These are phyloP conservation scores for Camponotus floridanus DNA, from an alignment of 1,140 invertebrate genomes.

Conservation along the genomic window DNA sequence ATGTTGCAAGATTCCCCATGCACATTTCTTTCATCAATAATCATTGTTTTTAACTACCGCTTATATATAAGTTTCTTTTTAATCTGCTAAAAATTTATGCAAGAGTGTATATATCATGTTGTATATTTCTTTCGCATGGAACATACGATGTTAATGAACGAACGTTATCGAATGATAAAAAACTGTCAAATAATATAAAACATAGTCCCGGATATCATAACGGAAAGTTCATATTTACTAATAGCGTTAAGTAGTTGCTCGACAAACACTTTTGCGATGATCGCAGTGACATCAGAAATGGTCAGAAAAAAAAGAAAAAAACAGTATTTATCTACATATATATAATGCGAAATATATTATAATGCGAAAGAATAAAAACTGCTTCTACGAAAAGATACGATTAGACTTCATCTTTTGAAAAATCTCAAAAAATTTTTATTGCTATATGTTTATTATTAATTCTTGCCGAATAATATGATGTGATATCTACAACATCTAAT, in stretches of 20 bases:
- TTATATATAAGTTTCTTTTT: neutral
- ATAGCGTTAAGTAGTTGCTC: neutral
- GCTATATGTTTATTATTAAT: neutral
- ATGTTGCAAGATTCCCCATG: neutral
- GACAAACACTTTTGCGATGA: neutral
- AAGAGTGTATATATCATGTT: neutral
- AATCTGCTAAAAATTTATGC: constrained; percentile 25
- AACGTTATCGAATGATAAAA: constrained; percentile 20
- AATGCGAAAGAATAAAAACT: neutral
- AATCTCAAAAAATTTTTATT: neutral
- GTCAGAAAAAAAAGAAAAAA: neutral
- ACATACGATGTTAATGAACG: neutral
- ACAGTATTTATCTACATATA: neutral
- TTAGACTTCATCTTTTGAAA: neutral
- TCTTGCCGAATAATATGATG: neutral
- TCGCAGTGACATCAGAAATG: neutral
- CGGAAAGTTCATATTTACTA: constrained; percentile 8
- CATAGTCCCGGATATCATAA: constrained; percentile 32
- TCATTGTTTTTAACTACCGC: neutral
- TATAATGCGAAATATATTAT: too few relatives aligned
- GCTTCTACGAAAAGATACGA: neutral
- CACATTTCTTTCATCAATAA: neutral
- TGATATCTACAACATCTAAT: too few relatives aligned
- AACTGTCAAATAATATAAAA: constrained; percentile 16
- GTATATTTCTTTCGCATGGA: neutral